These are phyloP conservation scores for Panthera leo DNA, from an alignment of 2,113 vertebrate genomes.

Conservation along the genomic window DNA sequence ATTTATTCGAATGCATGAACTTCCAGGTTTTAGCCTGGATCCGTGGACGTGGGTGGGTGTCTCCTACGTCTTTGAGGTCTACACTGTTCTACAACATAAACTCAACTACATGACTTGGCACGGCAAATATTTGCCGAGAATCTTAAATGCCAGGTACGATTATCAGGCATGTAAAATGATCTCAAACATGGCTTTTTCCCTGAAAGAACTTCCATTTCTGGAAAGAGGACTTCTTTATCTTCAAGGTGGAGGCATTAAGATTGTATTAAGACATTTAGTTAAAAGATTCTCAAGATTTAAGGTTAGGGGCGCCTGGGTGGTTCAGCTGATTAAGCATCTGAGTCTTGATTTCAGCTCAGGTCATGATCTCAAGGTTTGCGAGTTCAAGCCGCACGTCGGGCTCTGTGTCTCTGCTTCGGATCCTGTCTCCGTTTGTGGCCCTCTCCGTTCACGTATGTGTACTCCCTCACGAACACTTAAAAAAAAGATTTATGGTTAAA, in stretches of 20 bases:
- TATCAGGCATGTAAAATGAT: background rate
- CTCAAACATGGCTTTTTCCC: background rate
- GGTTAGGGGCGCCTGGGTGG: background rate
- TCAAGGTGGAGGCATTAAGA: background rate
- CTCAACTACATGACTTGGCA: background rate
- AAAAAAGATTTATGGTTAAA: background rate
- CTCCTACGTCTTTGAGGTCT: background rate
- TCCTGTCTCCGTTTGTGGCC: no score
- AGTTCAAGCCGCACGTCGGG: background rate
- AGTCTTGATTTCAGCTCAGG: background rate
- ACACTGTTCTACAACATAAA: fast-evolving
- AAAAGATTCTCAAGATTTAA: background rate
- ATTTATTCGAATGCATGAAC: conserved; percentile 11
- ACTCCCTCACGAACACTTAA: no score
- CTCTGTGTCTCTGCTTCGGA: background rate
- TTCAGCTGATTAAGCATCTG: fast-evolving
- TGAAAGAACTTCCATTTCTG: background rate
- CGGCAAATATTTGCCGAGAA: background rate
- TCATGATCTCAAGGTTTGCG: background rate
- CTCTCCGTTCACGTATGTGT: no score
- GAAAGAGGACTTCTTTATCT: background rate
- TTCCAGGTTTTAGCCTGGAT: background rate
- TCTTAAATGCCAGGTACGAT: background rate
- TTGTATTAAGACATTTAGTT: background rate
- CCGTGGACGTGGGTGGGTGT: no score